Evolutionary conservation across 2,113 vertebrate species (phyloP).

Genomic region (Thamnaconus septentrionalis): DNA sequence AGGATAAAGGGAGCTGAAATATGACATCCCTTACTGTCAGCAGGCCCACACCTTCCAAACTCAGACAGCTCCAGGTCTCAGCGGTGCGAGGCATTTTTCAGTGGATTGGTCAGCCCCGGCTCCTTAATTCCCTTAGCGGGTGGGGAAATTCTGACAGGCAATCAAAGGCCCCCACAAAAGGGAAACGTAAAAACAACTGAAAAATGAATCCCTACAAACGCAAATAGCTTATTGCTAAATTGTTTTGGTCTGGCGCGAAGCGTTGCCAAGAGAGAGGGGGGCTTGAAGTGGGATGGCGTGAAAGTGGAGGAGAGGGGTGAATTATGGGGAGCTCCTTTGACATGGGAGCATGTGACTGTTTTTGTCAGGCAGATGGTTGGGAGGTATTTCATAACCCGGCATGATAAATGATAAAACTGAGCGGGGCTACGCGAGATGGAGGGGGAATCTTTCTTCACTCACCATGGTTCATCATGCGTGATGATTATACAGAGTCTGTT

Average conservation of each 20-base stretch:
- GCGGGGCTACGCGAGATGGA: background rate
- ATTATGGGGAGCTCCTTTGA: constrained; percentile 33
- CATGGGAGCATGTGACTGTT: constrained; percentile 4
- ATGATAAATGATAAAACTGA: constrained; percentile 8
- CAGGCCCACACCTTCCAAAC: too few species aligned
- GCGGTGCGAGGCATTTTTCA: constrained; percentile 37
- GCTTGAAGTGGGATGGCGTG: constrained; percentile 55
- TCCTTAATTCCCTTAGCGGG: constrained; percentile 15
- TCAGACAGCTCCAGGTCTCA: constrained; percentile 18
- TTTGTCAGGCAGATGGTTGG: constrained; percentile 5
- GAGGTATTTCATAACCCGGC: constrained; percentile 10
- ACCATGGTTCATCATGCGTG: constrained; percentile 1
- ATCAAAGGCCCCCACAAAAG: constrained; percentile 58
- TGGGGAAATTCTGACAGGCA: constrained; percentile 54
- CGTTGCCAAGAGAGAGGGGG: constrained; percentile 44
- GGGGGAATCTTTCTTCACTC: constrained; percentile 3
- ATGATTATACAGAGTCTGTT: background rate
- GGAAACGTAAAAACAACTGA: constrained; percentile 60
- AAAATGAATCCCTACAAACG: constrained; percentile 52
- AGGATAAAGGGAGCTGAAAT: constrained; percentile 30
- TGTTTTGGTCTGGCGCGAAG: constrained; percentile 61
- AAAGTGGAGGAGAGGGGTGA: constrained; percentile 38
- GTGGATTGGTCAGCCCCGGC: constrained; percentile 32
- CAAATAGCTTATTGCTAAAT: constrained; percentile 65
- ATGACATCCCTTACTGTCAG: constrained; percentile 6